Evolutionary conservation across 2,888 invertebrate genomes (phyloP), one percentile per base, ranked within the genome.

Genomic region (Mythimna lalbum): DNA sequence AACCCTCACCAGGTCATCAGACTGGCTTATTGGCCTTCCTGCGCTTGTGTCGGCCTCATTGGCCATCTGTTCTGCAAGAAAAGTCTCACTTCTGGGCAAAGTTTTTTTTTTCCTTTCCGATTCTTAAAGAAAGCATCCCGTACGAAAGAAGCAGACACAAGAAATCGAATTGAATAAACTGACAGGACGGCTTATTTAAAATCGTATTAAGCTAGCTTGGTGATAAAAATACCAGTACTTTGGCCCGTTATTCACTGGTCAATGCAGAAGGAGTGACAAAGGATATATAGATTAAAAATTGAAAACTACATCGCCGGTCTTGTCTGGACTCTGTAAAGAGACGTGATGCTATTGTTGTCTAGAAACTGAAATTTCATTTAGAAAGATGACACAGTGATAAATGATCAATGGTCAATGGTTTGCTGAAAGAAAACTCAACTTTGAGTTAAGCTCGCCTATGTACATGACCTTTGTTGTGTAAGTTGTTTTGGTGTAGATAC

Each of bases 151-250:
- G 19, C 43, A 12, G 5, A 56, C 33, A 14, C n/a, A 69, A 59
- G 36, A 56, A 61, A 60, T 27, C 36, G 21, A 43, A 60, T 27
- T 43, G 21, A 43, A 60, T 36, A 19, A 33, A 71, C 47, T 56
- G 55, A 27, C 27, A 27, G 3, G 27, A 50, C 9, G 6, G 6
- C 39, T 77, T 27, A 60, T 21, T 70, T 19, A 61, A 76, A 77
- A 36, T 50, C 33, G 31, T 49, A 61, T 52, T 47, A 73, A 36
- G 43, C n/a, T 23, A 36, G 61, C 60, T 31, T 17, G 50, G 33
- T 72, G 43, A 21, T 52, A 59, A 61, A 71, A 56, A 49, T 52
- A 64, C 53, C 23, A 60, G 60, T 55, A 52, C 36, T 52, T 77
- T n/a, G 55, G 50, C 36, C 19, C 60, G n/a, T 36, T 43, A 56